Evolutionary conservation across 2,113 vertebrate species (phyloP), one percentile per base, ranked within the genome.

Genomic region (Hydrolagus affinis): DNA sequence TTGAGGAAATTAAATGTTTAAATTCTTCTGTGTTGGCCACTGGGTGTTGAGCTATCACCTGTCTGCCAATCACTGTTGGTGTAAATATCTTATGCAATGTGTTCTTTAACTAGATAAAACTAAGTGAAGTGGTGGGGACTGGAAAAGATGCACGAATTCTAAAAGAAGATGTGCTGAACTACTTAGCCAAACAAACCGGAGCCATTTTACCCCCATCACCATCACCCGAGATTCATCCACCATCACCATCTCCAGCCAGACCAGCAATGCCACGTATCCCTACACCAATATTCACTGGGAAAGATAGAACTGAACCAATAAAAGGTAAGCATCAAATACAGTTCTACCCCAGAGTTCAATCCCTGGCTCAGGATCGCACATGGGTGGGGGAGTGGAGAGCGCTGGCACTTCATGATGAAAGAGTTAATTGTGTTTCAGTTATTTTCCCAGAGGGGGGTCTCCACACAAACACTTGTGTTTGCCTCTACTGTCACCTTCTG

Each of bases 111-210:
- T 91, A 99, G 98, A 96, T 99, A 83, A 99, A 99, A 88, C 91
- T 99, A 85, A 97, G 96, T 87, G 98, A 99, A 93, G 93, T 98
- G 87, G 91, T 99, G 56, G 98, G 96, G 85, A 96, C 95, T 0
- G 98, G 98, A n/a, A 97, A 91, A 87, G 97, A 99, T 73, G 95
- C 96, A 30, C 95, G 98, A 69, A 98, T 99, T 89, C 95, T 99
- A 85, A 99, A 98, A 92, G 98, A 99, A 90, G 98, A 99, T 89
- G 98, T 98, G 89, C 93, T 98, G 62, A 97, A 94, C 92, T 98
- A 94, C 87, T 89, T 99, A 90, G 95, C 96, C 11, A 96, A 94
- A 87, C 98, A 99, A 89, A 99, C 98, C 0, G 98, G 98, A 83
- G 97, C 98, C 87, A 98, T 99, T 90, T 88, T 99, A 57, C 97